phyloP scores from a whole-genome alignment of 2,113 vertebrate genomes.

The Cebus imitator region DNA sequence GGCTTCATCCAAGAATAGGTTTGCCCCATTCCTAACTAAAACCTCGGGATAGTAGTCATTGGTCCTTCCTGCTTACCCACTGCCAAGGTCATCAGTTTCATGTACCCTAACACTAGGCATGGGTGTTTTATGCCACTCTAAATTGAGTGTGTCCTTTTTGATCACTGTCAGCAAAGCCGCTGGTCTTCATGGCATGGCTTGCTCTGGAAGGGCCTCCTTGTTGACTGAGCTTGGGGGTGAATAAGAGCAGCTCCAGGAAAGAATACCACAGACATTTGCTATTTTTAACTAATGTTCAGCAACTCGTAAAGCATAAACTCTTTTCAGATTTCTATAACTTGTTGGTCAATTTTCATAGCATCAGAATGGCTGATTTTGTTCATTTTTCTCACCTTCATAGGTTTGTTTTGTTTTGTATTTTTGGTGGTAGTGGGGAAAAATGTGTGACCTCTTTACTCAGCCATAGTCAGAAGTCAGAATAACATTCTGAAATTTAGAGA shows the following conservation, averaged over 20 bases:
- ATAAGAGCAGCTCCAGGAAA: not conserved
- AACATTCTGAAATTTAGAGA: not conserved
- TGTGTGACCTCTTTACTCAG: not conserved
- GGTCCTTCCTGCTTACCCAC: too few species aligned
- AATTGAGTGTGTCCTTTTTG: not conserved
- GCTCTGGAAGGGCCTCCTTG: not conserved
- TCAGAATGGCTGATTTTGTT: not conserved
- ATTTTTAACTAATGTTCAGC: not conserved
- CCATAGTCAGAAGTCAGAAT: not conserved
- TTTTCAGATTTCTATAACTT: not conserved
- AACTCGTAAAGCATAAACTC: not conserved
- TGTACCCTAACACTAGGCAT: rapidly evolving
- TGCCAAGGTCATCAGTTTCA: not conserved
- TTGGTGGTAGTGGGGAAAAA: not conserved
- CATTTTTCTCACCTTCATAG: not conserved
- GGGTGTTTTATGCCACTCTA: not conserved
- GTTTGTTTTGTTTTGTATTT: not conserved
- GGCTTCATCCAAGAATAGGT: not conserved
- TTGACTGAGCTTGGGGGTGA: not conserved
- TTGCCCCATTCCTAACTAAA: not conserved
- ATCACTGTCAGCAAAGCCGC: not conserved
- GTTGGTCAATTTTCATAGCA: not conserved
- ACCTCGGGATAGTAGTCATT: too few species aligned
- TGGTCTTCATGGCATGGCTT: not conserved
- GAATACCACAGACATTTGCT: not conserved